These are phyloP conservation scores for Hydrocynus forskahlii DNA, from an alignment of 2,797 vertebrate species.

Conservation along the genomic window DNA sequence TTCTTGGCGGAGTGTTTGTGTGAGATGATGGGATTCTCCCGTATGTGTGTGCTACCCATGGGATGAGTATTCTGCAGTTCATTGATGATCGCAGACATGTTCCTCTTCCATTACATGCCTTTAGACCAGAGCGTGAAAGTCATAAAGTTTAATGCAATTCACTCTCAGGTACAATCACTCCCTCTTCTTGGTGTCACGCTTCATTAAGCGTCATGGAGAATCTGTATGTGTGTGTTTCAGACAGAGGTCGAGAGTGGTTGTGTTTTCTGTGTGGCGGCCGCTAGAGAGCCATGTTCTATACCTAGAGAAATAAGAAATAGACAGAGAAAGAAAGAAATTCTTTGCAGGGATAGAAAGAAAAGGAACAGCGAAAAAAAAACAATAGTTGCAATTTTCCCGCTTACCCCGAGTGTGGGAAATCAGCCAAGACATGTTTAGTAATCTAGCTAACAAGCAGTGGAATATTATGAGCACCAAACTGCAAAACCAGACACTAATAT, in stretches of 20 bases:
- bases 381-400: background rate
- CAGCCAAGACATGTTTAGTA: background rate
- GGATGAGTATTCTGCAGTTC: slow-evolving; percentile 41
- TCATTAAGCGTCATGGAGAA: slow-evolving; percentile 55
- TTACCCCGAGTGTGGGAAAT: background rate
- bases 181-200: slow-evolving; percentile 49
- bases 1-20: background rate
- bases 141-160: slow-evolving; percentile 58
- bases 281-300: slow-evolving; percentile 29
- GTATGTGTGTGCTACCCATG: slow-evolving; percentile 22
- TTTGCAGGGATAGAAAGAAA: no score
- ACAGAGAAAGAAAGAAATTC: background rate
- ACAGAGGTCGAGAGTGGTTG: slow-evolving; percentile 28
- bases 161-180: slow-evolving; percentile 52
- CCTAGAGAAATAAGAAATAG: background rate
- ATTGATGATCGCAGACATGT: slow-evolving; percentile 50
- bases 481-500: background rate
- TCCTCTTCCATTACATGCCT: slow-evolving; percentile 56
- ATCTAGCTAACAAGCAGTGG: background rate
- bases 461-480: background rate
- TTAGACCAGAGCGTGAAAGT: slow-evolving; percentile 57
- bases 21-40: slow-evolving; percentile 5
- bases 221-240: slow-evolving; percentile 34
- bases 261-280: slow-evolving; percentile 30
- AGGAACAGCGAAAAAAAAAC: no score